A percentile compares a stretch with the other conserved stretches of the same genome.
Conservation (phyloP, 2,797 vertebrate genomes). For the Alca torda region DNA sequence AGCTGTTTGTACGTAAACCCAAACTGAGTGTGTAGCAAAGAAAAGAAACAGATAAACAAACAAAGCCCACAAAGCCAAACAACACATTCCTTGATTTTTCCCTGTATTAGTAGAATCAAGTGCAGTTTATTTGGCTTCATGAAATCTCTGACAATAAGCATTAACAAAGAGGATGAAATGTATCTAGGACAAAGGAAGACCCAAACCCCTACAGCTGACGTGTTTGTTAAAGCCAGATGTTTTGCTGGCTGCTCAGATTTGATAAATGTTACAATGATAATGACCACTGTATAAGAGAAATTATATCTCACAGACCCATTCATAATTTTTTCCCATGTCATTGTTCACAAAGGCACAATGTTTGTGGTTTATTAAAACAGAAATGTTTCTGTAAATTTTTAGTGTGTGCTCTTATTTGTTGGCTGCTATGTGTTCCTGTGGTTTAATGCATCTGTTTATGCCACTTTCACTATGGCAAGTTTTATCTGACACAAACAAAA, state of each 20-base stretch:
- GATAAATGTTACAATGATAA: conserved; percentile 82
- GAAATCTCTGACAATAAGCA: conserved; percentile 82
- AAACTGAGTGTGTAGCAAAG: neutral
- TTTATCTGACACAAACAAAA: conserved; percentile 67
- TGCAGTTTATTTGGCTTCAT: conserved; percentile 83
- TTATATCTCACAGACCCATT: conserved; percentile 74
- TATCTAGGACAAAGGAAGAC: conserved; percentile 80
- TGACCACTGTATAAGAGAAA: conserved; percentile 75
- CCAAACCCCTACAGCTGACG: conserved; percentile 77
- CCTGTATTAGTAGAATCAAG: conserved; percentile 77
- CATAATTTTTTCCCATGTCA: neutral
- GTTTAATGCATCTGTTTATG: conserved; percentile 56
- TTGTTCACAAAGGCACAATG: conserved; percentile 60
- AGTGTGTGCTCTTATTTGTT: conserved; percentile 7
- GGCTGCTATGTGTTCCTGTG: conserved; percentile 7
- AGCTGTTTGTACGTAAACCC: neutral
- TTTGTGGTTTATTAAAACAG: conserved; percentile 27
- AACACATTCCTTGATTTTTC: neutral
- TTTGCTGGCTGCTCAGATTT: conserved; percentile 83
- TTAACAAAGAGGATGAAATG: conserved; percentile 82
- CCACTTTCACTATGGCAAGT: neutral
- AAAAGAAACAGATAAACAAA: neutral
- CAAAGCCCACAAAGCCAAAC: neutral
- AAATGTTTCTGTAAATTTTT: neutral
- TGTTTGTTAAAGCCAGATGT: conserved; percentile 87